These are phyloP conservation scores for Psammodynastes pulverulentus DNA, from an alignment of 2,113 vertebrate genomes.

Conservation along the genomic window DNA sequence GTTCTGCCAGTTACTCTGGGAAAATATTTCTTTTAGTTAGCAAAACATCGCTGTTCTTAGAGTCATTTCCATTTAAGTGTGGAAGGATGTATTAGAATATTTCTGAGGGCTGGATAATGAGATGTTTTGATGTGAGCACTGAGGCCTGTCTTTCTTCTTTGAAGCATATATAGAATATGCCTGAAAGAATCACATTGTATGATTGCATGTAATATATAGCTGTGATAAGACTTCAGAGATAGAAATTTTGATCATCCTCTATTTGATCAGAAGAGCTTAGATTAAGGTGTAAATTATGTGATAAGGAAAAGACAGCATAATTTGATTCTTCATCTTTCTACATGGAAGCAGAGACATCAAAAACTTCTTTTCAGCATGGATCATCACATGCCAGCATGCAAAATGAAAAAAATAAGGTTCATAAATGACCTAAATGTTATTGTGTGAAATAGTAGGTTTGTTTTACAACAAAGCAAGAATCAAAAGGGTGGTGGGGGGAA, in stretches of 20 bases:
- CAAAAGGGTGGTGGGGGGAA: conserved; percentile 8
- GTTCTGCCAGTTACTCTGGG: not conserved
- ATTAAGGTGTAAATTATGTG: conserved; percentile 41
- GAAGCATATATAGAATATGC: conserved; percentile 29
- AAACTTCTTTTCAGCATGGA: conserved; percentile 23
- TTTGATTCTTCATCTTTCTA: conserved; percentile 32
- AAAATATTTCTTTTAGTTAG: conserved; percentile 26
- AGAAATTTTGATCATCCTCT: conserved; percentile 42
- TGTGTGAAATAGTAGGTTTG: conserved; percentile 26
- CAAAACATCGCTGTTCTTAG: conserved; percentile 27
- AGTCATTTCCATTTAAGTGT: conserved; percentile 42
- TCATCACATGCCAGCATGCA: conserved; percentile 14
- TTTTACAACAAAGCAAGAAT: conserved; percentile 19
- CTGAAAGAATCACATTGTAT: conserved; percentile 40
- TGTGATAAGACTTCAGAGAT: conserved; percentile 44
- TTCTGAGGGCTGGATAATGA: conserved; percentile 33
- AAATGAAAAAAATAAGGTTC: conserved; percentile 39
- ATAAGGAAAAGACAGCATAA: conserved; percentile 28
- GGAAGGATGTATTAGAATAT: conserved; percentile 26
- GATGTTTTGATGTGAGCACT: conserved; percentile 30
- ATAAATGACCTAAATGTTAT: conserved; percentile 5
- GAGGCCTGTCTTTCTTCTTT: conserved; percentile 30
- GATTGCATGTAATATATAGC: conserved; percentile 36
- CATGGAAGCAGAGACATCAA: conserved; percentile 20
- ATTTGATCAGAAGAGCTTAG: conserved; percentile 39